Evolutionary conservation across 2,797 vertebrate species (phyloP), one percentile per base, ranked within the genome.

Genomic region (Smutsia temminckii): DNA sequence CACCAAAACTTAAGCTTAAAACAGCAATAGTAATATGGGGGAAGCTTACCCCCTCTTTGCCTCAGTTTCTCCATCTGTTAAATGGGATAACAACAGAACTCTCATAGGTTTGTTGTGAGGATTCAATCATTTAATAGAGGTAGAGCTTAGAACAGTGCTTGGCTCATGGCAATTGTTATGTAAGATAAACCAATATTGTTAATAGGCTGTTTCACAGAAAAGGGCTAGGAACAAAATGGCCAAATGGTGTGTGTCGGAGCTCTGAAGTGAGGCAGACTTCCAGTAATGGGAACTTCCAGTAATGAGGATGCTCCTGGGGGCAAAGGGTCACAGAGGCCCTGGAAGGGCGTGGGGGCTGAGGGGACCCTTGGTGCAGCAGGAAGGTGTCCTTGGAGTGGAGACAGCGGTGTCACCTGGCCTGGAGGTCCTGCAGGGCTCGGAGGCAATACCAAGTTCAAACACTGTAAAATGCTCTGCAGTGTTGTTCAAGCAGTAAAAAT

Each of bases 401-500:
- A 3, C 7, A 63, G 37, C 13, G 40, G n/a, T 25, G 42, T 68
- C 37, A 66, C n/a, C 57, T 2, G 75, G 55, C 89, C 75, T 77
- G 34, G 16, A 55, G 42, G 29, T 84, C 79, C 57, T 55, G 23
- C 83, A 2, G 1, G 21, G 46, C 49, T 91, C 32, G 6, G 29
- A 93, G 59, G 71, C 75, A 53, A 69, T 5, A 25, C 34, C 5
- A n/a, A 49, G n/a, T 88, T 83, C 59, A 63, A 86, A 91, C 83
- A 42, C 79, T 84, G 27, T 92, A 83, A 93, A 92, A 74, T 89
- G 7, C 29, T 79, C 78, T 23, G 71, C 92, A 37, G 13, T 83
- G 72, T 85, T 86, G 40, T 94, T 93, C 0, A 0, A 91, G 85
- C 83, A 92, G 20, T 97, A 93, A 96, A 96, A 95, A 74, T 74